Base-by-base conservation (phyloP, 2,113 vertebrate genomes). In the Oceanites oceanicus region DNA sequence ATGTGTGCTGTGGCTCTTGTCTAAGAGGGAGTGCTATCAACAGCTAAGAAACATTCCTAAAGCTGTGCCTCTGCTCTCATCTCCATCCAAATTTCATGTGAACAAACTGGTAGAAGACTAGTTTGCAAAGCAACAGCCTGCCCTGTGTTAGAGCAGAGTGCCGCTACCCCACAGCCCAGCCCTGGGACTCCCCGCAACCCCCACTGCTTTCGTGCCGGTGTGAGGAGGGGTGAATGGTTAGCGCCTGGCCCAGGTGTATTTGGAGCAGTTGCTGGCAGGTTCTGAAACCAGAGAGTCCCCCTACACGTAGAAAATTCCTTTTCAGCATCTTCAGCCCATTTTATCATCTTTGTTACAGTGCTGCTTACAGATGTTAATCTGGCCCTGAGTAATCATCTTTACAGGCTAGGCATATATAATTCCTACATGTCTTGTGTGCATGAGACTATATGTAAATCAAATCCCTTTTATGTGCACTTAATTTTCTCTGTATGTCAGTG, bases 171-270 rank as follows among this genome's bases (percentile, higher is more conserved):
- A 3, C 32, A 44, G 20, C 62, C 53, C 50, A 18, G 10, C 67
- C 40, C 53, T n/a, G 36, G 38, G n/a, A 63, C 32, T 91, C 30
- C 34, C 38, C 2, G 1, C 70, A 74, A 15, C 13, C 56, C 52
- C 30, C 13, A 6, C 49, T 2, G 6, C 49, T 65, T 85, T 38
- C 1, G 1, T 70, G 62, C 65, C 0, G 0, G 11, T 55, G 30
- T 0, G 2, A 72, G 73, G 70, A 76, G 58, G 49, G 36, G 45
- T 75, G 70, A 82, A 53, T 84, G 77, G 45, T 32, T 96, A 87
- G 84, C 9, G 0, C 34, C 47, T 83, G 47, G 89, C 86, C 65
- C 80, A 78, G 83, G 72, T 90, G 42, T 71, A 8, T 73, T 90
- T 95, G 61, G 59, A 88, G 76, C 59, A 61, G 44, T 55, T 76